These are phyloP conservation scores for Heliothis peltigera DNA, from an alignment of 2,888 invertebrate genomes.

Conservation along the genomic window DNA sequence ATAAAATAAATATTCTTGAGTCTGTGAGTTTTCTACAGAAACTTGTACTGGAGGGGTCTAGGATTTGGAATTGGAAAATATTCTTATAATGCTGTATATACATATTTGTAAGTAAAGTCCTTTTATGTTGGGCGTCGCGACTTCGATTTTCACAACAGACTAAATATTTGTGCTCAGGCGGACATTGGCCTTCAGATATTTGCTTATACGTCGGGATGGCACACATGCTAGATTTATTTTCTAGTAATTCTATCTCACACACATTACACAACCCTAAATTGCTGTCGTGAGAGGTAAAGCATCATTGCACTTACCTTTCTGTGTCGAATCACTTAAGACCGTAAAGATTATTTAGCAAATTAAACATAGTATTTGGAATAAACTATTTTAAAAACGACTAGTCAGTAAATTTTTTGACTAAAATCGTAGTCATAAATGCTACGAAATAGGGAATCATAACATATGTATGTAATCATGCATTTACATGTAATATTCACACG, in stretches of 20 bases:
- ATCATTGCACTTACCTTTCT: neutral
- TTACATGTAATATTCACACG: neutral
- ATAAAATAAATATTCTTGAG: neutral
- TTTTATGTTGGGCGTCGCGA: conserved; percentile 4
- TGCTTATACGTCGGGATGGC: conserved; percentile 13
- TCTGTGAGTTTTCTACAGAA: neutral
- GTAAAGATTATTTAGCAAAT: no score
- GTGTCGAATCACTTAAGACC: neutral
- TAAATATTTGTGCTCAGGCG: conserved; percentile 27
- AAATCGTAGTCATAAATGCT: conserved; percentile 16
- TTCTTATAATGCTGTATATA: neutral
- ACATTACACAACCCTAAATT: conserved; percentile 18
- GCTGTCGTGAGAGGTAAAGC: neutral
- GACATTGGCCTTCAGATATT: conserved; percentile 27
- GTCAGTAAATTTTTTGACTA: neutral
- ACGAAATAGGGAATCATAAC: conserved; percentile 35
- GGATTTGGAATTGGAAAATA: conserved; percentile 6
- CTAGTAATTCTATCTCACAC: conserved; percentile 10
- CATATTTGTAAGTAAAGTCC: neutral
- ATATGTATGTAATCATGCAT: neutral
- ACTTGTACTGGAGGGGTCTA: neutral
- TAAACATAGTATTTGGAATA: neutral
- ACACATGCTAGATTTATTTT: conserved; percentile 19
- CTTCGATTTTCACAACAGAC: conserved; percentile 17
- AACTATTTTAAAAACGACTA: neutral